phyloP scores from a whole-genome alignment of 2,113 vertebrate species.

The Tyrannus savana region DNA sequence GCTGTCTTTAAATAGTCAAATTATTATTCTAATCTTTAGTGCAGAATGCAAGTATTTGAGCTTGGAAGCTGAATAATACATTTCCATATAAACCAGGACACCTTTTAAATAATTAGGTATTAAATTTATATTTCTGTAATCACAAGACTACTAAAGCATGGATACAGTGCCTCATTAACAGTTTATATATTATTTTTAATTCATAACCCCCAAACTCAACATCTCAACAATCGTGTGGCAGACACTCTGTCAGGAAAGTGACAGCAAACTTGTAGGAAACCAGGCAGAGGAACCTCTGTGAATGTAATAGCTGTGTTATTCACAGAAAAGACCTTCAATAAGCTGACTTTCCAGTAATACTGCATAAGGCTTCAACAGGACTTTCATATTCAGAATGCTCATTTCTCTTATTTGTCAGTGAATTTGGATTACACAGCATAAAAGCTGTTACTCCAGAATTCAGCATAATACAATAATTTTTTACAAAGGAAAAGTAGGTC shows the following conservation, averaged over 20 bases:
- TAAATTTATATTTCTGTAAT: background rate
- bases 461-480: background rate
- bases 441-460: background rate
- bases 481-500: background rate
- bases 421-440: background rate
- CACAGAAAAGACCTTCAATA: background rate
- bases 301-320: background rate
- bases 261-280: background rate
- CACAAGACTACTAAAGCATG: background rate
- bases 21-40: background rate
- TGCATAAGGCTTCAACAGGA: background rate
- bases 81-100: conserved; percentile 6
- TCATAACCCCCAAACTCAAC: background rate
- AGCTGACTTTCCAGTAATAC: background rate
- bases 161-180: background rate
- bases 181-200: background rate
- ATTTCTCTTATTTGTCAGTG: background rate
- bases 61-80: background rate
- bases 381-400: background rate
- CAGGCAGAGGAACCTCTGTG: background rate
- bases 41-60: background rate
- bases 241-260: background rate
- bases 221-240: background rate
- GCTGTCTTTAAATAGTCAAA: background rate
- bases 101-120: background rate